Percentiles rank a stretch among this genome's conserved stretches.
phyloP scores from a whole-genome alignment of 2,888 invertebrate genomes.

The Leptothorax acervorum region DNA sequence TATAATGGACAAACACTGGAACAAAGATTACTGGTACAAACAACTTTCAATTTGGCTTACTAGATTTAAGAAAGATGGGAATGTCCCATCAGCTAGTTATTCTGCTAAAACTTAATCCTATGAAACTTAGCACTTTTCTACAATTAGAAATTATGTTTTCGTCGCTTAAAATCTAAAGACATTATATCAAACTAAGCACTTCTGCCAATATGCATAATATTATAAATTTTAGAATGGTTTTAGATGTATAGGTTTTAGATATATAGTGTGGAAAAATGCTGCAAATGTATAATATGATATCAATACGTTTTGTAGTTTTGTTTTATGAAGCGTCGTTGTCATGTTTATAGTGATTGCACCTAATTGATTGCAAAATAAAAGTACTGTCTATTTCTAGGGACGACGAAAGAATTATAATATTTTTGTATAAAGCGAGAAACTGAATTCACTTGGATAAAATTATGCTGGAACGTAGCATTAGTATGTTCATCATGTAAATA shows the following conservation, averaged over 20 bases:
- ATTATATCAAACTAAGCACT: not conserved
- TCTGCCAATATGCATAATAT: not conserved
- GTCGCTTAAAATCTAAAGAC: not conserved
- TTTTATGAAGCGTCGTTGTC: not conserved
- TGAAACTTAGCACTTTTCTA: not conserved
- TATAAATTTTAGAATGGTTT: conserved; percentile 8
- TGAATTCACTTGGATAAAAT: conserved; percentile 20
- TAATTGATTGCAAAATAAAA: conserved; percentile 6
- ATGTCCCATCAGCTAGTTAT: not conserved
- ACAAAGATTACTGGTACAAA: conserved; percentile 63
- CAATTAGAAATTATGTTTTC: conserved; percentile 22
- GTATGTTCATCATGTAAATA: not conserved
- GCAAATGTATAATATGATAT: conserved; percentile 30
- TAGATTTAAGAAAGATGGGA: conserved; percentile 9
- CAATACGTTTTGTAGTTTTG: not conserved
- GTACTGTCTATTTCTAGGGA: not conserved
- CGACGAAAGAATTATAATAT: not conserved
- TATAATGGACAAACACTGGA: conserved; percentile 79
- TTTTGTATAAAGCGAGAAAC: not conserved
- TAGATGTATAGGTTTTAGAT: not conserved
- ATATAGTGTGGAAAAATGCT: conserved; percentile 36
- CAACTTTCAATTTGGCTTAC: conserved; percentile 5
- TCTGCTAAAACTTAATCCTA: not conserved
- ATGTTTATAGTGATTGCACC: not conserved
- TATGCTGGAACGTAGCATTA: not conserved